Evolutionary conservation across 2,888 invertebrate species (phyloP).

Genomic region (Anthophora plumipes): DNA sequence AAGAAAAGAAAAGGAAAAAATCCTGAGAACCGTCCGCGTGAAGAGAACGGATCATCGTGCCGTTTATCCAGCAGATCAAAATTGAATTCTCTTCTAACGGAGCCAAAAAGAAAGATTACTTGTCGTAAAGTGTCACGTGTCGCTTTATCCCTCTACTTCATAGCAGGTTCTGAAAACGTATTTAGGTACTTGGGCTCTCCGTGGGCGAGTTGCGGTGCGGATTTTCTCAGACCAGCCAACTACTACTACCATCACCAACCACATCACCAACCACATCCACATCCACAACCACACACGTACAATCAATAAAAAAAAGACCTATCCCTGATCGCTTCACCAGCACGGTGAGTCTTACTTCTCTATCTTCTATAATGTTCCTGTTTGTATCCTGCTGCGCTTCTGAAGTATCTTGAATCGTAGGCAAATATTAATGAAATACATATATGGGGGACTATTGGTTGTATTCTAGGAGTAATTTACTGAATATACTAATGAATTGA

Average conservation of each 20-base stretch:
- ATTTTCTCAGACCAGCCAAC: conserved; percentile 78
- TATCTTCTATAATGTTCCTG: conserved; percentile 66
- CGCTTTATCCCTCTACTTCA: conserved; percentile 70
- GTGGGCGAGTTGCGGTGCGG: conserved; percentile 76
- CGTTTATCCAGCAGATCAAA: conserved; percentile 34
- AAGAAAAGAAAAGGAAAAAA: neutral
- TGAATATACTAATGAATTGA: too few relatives aligned
- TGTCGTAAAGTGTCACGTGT: conserved; percentile 59
- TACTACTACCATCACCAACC: conserved; percentile 65
- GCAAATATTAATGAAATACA: conserved; percentile 4
- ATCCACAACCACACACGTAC: conserved; percentile 75
- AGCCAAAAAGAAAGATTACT: conserved; percentile 46
- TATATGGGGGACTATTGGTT: neutral
- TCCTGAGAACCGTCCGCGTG: neutral
- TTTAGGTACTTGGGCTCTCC: conserved; percentile 74
- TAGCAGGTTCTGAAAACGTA: conserved; percentile 74
- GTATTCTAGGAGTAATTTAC: too few relatives aligned
- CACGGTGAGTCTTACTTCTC: conserved; percentile 81
- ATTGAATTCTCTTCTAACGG: conserved; percentile 42
- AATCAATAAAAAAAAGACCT: conserved; percentile 75
- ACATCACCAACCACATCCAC: conserved; percentile 70
- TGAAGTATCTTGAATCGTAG: conserved; percentile 28
- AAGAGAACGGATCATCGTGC: conserved; percentile 11
- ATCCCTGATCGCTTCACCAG: conserved; percentile 81
- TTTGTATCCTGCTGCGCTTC: conserved; percentile 50